Evolutionary conservation across 1,140 invertebrate genomes (phyloP).

Genomic region (Drosophila azteca): DNA sequence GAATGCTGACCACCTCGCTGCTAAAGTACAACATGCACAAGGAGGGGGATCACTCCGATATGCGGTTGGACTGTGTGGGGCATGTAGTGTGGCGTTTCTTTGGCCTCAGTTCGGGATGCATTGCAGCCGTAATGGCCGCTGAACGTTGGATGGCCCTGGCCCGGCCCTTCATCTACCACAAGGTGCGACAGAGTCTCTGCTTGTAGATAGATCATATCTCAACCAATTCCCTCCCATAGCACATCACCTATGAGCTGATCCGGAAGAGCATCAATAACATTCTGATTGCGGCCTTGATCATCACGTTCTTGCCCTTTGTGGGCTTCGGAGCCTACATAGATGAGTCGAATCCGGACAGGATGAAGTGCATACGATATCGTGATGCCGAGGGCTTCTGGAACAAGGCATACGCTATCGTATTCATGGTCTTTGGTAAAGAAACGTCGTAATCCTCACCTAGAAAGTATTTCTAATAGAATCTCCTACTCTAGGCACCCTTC

Average conservation of each 20-base stretch:
- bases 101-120: slow-evolving; percentile 93
- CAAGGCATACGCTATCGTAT: slow-evolving; percentile 90
- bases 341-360: slow-evolving; percentile 59
- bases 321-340: slow-evolving; percentile 92
- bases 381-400: slow-evolving; percentile 87
- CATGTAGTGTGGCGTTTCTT: slow-evolving; percentile 91
- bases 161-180: slow-evolving; percentile 94
- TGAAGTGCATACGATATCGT: slow-evolving; percentile 88
- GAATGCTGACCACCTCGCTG: slow-evolving; percentile 86
- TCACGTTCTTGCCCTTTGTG: slow-evolving; percentile 90
- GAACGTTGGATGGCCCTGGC: slow-evolving; percentile 94
- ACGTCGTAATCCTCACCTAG: background rate
- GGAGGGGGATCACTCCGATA: slow-evolving; percentile 66
- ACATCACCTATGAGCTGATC: slow-evolving; percentile 91
- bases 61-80: slow-evolving; percentile 87
- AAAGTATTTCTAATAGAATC: background rate
- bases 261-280: slow-evolving; percentile 88
- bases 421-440: slow-evolving; percentile 89
- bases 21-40: slow-evolving; percentile 82
- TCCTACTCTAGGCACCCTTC: slow-evolving; percentile 86
- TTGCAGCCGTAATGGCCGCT: slow-evolving; percentile 93
- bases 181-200: slow-evolving; percentile 85
- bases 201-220: background rate
- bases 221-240: slow-evolving; percentile 85
- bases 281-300: slow-evolving; percentile 87